Evolutionary conservation across 30 jellyfish, hydroid and myxozoan species (phyloP).

Genomic region (Haliclystus octoradiatus): DNA sequence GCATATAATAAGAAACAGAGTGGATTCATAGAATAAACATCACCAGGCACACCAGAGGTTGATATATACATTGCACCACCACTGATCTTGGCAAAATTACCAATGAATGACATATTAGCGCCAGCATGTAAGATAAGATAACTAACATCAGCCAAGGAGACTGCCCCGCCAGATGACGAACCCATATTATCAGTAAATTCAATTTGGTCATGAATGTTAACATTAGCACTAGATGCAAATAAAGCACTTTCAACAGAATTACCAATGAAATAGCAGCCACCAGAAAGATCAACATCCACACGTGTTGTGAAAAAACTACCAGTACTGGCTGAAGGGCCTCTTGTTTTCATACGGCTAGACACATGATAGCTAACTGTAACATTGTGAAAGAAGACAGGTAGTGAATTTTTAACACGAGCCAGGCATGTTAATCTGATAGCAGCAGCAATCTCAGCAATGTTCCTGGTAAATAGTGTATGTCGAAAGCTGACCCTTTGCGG

Average conservation of each 20-base stretch:
- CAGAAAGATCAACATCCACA: conserved; percentile 35
- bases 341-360: background rate
- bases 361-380: conserved; percentile 47
- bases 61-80: conserved; percentile 82
- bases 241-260: conserved; percentile 41
- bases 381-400: conserved; percentile 25
- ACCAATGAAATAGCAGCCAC: conserved; percentile 12
- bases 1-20: conserved; percentile 62
- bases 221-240: conserved; percentile 61
- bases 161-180: conserved; percentile 58
- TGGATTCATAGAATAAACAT: conserved; percentile 64
- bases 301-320: conserved; percentile 54
- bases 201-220: conserved; percentile 29
- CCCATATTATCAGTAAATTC: conserved; percentile 26
- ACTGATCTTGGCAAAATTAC: conserved; percentile 30
- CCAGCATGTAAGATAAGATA: conserved; percentile 35
- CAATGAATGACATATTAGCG: conserved; percentile 27
- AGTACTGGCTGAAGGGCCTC: conserved; percentile 38
- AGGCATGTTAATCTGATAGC: conserved; percentile 39
- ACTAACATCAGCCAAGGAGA: conserved; percentile 71
- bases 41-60: conserved; percentile 63
- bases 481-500: conserved; percentile 13
- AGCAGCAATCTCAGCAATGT: conserved; percentile 62
- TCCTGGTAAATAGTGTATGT: conserved; percentile 9
- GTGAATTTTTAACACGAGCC: background rate